These are phyloP conservation scores for Gadus chalcogrammus DNA, from an alignment of 2,113 vertebrate species.

Conservation along the genomic window DNA sequence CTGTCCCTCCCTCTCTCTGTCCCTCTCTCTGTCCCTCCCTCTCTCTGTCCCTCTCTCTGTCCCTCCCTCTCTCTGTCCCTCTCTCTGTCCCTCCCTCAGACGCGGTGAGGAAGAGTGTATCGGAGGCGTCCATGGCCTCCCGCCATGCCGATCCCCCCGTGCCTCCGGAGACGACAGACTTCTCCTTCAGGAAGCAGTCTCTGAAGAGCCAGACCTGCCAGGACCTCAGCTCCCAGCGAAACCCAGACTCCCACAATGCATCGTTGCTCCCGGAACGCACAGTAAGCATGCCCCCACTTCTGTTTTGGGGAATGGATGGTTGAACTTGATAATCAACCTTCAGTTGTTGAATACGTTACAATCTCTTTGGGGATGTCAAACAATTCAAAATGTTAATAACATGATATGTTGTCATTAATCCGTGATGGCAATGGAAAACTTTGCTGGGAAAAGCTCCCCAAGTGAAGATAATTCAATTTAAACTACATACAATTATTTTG, in stretches of 20 bases:
- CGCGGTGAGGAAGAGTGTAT: slow-evolving; percentile 78
- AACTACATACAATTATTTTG: no score
- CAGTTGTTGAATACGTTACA: not conserved
- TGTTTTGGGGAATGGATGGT: no score
- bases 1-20: not conserved
- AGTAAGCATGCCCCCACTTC: slow-evolving; percentile 39
- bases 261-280: slow-evolving; percentile 37
- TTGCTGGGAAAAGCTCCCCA: not conserved
- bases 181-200: slow-evolving; percentile 60
- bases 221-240: slow-evolving; percentile 65
- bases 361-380: no score
- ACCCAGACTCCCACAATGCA: slow-evolving; percentile 28
- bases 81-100: slow-evolving; percentile 47
- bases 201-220: slow-evolving; percentile 78
- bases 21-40: not conserved
- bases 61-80: not conserved
- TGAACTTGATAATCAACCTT: not conserved
- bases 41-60: not conserved
- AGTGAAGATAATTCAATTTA: no score
- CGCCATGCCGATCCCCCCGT: slow-evolving; percentile 64
- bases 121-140: slow-evolving; percentile 74
- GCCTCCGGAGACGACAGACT: slow-evolving; percentile 24
- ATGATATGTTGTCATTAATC: no score
- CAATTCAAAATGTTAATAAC: no score
- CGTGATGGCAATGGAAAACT: no score